A percentile compares a stretch with the other conserved stretches of the same genome.
Evolutionary conservation across 2,888 invertebrate species (phyloP).

Genomic region (Ophraella communa): DNA sequence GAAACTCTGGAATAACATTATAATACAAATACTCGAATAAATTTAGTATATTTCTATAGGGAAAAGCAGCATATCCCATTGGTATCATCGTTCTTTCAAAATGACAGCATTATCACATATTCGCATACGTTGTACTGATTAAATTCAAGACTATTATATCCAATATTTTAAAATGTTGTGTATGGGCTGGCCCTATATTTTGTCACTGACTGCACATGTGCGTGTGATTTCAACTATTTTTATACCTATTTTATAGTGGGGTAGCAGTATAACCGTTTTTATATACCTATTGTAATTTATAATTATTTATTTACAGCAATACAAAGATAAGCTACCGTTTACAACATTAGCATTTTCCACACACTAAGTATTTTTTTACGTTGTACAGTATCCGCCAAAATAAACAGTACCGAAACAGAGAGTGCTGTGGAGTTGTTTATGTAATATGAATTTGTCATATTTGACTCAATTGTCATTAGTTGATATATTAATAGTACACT

Average conservation of each 20-base stretch:
- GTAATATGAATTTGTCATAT: too few species aligned
- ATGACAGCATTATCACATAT: conserved; percentile 59
- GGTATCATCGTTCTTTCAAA: conserved; percentile 59
- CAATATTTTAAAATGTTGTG: conserved; percentile 53
- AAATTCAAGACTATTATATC: conserved; percentile 57
- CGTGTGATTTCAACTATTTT: conserved; percentile 46
- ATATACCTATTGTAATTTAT: too few species aligned
- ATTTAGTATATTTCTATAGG: conserved; percentile 57
- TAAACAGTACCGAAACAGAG: too few species aligned
- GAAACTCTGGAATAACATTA: conserved; percentile 49
- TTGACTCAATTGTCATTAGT: too few species aligned
- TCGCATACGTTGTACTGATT: conserved; percentile 57
- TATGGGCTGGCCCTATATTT: conserved; percentile 44
- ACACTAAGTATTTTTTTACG: too few species aligned
- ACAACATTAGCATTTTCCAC: too few species aligned
- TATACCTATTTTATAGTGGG: conserved; percentile 7
- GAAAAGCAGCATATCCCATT: conserved; percentile 55
- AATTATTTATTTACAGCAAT: too few species aligned
- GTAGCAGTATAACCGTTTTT: too few species aligned
- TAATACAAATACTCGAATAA: conserved; percentile 53
- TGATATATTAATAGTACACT: too few species aligned
- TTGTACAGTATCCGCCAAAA: too few species aligned
- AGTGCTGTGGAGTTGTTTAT: too few species aligned
- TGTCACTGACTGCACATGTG: conserved; percentile 46
- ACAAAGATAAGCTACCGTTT: too few species aligned